Base-by-base conservation (phyloP, 2,113 vertebrate genomes). In the Crotophaga sulcirostris region DNA sequence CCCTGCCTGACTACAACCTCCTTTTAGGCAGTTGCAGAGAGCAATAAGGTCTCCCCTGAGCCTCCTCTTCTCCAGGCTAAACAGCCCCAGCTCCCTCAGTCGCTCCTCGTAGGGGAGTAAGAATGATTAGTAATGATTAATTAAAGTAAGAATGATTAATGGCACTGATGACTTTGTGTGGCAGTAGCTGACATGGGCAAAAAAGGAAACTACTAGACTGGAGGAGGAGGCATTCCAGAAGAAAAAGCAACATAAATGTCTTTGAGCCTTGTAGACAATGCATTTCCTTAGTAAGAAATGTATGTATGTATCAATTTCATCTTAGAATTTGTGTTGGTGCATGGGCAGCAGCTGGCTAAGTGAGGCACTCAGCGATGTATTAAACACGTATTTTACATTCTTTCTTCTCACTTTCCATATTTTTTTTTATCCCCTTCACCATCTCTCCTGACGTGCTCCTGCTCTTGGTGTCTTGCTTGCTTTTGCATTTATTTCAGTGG, bases 401-500 rank as follows among this genome's bases (percentile, higher is more conserved):
- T 9, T 89, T 89, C 34, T 79, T 91, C 74, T 90, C 52, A 69
- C 63, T 89, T 90, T 63, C 63, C 68, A 14, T 36, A 4, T 94
- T 80, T 73, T 91, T 62, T 78, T 47, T 24, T 88, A 70, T 83
- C 80, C 56, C 60, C 11, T 56, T 67, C 58, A 59, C 78, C 49
- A 7, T 59, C 59, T 74, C 63, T 55, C 44, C 20, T 91, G 83
- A 72, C 77, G 7, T 11, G 14, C 55, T 89, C 44, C 94, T 6
- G 20, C 84, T 89, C 59, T 83, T 10, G 82, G 90, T 93, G 40
- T 77, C 96, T 92, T 64, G 92, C 88, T 96, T 96, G 86, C 93
- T 90, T 89, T 75, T 95, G 93, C 93, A 16, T 97, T 95, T 92
- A 56, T 97, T 97, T 88, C 97, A 97, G 97, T 89, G 81, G 66